Evolutionary conservation across 1,140 invertebrate species (phyloP), one percentile per base, ranked within the genome.

Genomic region (Zaprionus vittiger): DNA sequence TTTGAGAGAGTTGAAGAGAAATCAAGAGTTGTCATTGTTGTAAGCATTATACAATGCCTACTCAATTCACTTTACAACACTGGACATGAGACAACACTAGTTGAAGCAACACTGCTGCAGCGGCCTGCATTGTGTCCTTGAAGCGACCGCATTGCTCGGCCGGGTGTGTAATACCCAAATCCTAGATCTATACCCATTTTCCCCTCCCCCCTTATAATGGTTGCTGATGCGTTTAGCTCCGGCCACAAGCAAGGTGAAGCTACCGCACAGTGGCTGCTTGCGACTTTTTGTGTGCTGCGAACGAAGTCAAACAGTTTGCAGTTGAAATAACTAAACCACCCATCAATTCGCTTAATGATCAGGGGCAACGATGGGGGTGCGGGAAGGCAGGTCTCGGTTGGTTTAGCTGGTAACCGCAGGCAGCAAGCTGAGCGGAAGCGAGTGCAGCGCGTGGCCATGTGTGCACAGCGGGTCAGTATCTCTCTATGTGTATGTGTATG

Each of bases 271-370:
- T 31, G 41, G 7, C n/a, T 17, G 47, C 12, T n/a, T 26, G 59
- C 4, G 62, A 22, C 12, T 37, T 38, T 22, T 38, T 59, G 22
- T 66, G 63, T 24, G 24, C 31, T 52, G 64, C 6, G 47, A 54
- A 11, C 54, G 28, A 64, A 73, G 77, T 69, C 77, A 67, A 60
- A 56, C 59, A 41, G 66, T 55, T 72, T 64, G 67, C 55, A 77
- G 73, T 64, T 59, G 73, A 70, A 65, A 81, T 68, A 62, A 74
- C 57, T 78, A 62, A 65, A 47, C 64, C 80, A 71, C 37, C 34
- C 72, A 77, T 80, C 76, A 66, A 76, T 77, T 79, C 69, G 78
- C 78, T 67, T 78, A 75, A 84, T 78, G 73, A 79, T 52, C 22
- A 55, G 41, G 34, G 54, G 6, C 26, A 52, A 73, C 9, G 14